Base-by-base conservation (phyloP, 2,888 invertebrate genomes). In the Azorinus chamasolen region DNA sequence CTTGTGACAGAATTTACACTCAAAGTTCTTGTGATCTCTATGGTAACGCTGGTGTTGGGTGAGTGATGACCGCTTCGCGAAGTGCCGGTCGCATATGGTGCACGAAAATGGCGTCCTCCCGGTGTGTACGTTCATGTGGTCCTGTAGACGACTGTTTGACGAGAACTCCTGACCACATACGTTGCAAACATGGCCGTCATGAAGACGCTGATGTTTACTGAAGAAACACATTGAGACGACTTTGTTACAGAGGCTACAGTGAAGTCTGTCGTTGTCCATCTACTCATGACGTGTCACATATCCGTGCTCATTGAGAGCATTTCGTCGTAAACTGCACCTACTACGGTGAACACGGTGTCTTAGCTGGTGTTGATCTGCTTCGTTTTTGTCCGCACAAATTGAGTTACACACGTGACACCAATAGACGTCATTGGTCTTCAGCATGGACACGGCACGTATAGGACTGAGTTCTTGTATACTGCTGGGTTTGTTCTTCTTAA, bases 21-120 rank as follows among this genome's bases (percentile, higher is more conserved):
- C 18, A 20, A 58, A 74, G n/a, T 46, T 48, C 37, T 70, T 55
- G 53, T 79, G 59, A 25, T 79, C 74, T 37, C 74, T 48, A 39
- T 79, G 79, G 65, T 79, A 79, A 39, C 74, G 73, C 57, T 58
- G 54, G 57, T 79, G 79, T 48, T 74, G 79, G 4, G 69, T 74
- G 22, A 74, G 45, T 22, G 74, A 79, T 46, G 79, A 74, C 32
- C 66, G 55, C 43, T 74, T 79, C 43, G 70, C 22, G 22, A 79
- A 79, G 48, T 50, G 61, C 10, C 79, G 25, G 63, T 74, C 53
- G 59, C 79, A 79, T 4, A 70, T 37, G 8, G 53, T 66, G 37
- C 74, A 79, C 12, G 57, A 16, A 59, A 70, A 74, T 12, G 74
- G 58, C 10, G 62, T 61, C 3, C 24, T 61, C 37, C 74, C 74